These are phyloP conservation scores for Ia io DNA, from an alignment of 2,113 vertebrate genomes.

Conservation along the genomic window DNA sequence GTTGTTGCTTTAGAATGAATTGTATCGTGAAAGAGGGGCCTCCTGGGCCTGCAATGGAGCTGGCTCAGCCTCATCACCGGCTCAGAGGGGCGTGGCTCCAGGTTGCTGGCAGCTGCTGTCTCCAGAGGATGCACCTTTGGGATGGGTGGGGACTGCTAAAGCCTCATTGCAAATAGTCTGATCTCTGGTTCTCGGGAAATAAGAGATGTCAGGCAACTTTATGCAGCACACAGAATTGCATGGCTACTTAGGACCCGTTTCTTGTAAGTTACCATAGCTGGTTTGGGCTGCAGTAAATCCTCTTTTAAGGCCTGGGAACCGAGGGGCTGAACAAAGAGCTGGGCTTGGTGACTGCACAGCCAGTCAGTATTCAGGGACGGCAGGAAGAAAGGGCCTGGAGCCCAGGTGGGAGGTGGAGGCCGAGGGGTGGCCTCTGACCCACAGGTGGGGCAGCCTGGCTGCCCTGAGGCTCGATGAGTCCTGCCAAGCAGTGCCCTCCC, in stretches of 20 bases:
- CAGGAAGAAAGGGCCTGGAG: not conserved
- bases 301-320: not conserved
- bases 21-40: not conserved
- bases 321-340: not conserved
- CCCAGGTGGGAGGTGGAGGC: not conserved
- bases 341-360: not conserved
- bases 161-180: not conserved
- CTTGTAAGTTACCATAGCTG: not conserved
- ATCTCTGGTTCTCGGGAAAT: not conserved
- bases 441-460: not conserved
- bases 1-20: not conserved
- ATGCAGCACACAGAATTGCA: not conserved
- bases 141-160: not conserved
- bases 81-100: not conserved
- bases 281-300: not conserved
- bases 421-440: not conserved
- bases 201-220: not conserved
- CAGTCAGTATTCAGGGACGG: not conserved
- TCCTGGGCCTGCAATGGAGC: not conserved
- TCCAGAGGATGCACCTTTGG: not conserved
- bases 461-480: not conserved
- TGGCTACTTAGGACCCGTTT: not conserved
- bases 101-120: fast-evolving
- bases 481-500: not conserved
- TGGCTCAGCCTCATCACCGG: not conserved